Evolutionary conservation across 2,797 vertebrate genomes (phyloP).

Genomic region (Channallabes apus): DNA sequence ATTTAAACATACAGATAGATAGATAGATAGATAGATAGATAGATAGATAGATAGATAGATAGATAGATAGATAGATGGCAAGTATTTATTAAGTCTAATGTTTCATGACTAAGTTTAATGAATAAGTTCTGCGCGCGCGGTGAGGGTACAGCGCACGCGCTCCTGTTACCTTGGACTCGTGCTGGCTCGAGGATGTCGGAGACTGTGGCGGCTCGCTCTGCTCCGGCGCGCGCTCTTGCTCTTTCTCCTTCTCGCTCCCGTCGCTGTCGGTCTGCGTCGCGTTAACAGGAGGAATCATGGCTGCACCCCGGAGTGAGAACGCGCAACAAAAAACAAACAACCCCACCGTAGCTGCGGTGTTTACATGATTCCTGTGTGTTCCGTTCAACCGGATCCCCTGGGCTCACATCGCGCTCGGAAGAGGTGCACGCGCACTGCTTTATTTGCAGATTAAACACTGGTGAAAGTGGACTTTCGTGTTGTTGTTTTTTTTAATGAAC

Average conservation of each 20-base stretch:
- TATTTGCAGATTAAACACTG: neutral
- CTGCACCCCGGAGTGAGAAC: constrained; percentile 41
- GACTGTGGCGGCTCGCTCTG: constrained; percentile 70
- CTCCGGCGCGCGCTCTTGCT: constrained; percentile 50
- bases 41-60: neutral
- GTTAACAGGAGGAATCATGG: constrained; percentile 77
- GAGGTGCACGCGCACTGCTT: neutral
- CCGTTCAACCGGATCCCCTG: neutral
- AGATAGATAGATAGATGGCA: too few species aligned
- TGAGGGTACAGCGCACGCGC: neutral
- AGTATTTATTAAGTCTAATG: too few species aligned
- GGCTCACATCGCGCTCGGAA: neutral
- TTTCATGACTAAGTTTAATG: too few species aligned
- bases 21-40: neutral
- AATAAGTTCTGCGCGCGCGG: neutral
- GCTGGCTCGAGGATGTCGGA: constrained; percentile 68
- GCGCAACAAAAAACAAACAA: neutral
- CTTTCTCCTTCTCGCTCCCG: constrained; percentile 69
- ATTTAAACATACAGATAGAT: fast-evolving
- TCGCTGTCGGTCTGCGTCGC: constrained; percentile 70
- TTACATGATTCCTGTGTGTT: constrained; percentile 43
- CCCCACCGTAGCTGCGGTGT: neutral
- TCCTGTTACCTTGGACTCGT: constrained; percentile 73
- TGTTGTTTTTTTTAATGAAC: neutral
- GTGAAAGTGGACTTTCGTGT: neutral